Evolutionary conservation across 2,797 vertebrate species (phyloP), one percentile per base, ranked within the genome.

Genomic region (Moxostoma hubbsi): DNA sequence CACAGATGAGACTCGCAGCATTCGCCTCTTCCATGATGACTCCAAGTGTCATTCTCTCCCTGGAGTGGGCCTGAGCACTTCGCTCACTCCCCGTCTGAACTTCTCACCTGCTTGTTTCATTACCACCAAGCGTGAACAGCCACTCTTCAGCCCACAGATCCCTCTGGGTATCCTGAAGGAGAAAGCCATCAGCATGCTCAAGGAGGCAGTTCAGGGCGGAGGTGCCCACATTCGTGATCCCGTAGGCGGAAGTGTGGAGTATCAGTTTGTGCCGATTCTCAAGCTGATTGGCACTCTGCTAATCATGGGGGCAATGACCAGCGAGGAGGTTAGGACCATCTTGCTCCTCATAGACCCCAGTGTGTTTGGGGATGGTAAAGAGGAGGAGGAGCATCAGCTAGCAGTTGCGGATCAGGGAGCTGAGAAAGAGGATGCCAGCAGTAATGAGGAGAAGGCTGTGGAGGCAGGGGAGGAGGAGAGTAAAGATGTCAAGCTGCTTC

Each of bases 181-280:
- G 1, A 99, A 97, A 79, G 97, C 97, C 8, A 95, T 99, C 86
- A 94, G 94, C 85, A 99, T 99, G 98, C 90, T 99, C 45, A 96
- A 96, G 0, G 98, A 99, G 84, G 97, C 97, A 0, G 98, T 99
- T 63, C 95, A 96, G 6, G 94, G 95, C 0, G 98, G 98, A 0
- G 97, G 98, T 1, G 66, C 85, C 4, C 96, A 99, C 84, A 97
- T 99, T 85, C 91, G 98, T 45, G 98, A 99, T 84, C 97, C 97
- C 0, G 96, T 99, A 0, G 98, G 98, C 0, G 97, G 98, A 7
- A 97, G 95, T 0, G 89, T 96, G 50, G 93, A 96, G 86, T 99
- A 96, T 90, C 97, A 99, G 84, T 98, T 99, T 0, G 98, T 99
- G 79, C 98, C 98, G 55, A 97, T 99, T 82, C 95, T 99, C 81